phyloP scores from a whole-genome alignment of 2,797 vertebrate genomes.

The Chelonia mydas region DNA sequence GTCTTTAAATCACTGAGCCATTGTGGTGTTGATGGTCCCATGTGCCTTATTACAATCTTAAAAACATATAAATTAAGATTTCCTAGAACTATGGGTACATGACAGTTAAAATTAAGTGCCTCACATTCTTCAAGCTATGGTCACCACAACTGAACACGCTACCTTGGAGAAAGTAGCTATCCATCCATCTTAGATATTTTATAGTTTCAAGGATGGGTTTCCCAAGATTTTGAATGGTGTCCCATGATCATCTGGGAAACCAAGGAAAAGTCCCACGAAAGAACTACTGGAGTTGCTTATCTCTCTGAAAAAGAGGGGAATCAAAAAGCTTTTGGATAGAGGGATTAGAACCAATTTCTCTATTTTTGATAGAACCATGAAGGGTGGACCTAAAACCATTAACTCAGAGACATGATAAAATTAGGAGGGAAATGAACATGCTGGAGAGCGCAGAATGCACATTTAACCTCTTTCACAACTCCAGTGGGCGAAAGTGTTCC shows the following conservation, averaged over 20 bases:
- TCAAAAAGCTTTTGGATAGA: not conserved
- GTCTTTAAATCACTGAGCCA: not conserved
- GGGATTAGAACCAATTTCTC: not conserved
- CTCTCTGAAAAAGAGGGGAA: not conserved
- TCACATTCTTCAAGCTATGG: not conserved
- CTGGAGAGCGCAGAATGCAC: rapidly evolving
- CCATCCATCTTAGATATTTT: not conserved
- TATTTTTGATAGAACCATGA: not conserved
- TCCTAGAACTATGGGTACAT: not conserved
- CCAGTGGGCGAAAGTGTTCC: not conserved
- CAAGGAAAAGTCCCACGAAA: not conserved
- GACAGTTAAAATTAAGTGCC: not conserved
- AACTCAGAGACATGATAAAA: not conserved
- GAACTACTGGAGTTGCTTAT: not conserved
- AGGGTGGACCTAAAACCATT: not conserved
- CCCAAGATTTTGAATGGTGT: not conserved
- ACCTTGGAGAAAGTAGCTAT: not conserved
- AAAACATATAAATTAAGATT: not conserved
- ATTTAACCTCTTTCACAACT: not conserved
- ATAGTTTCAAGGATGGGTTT: not conserved
- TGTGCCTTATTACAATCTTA: not conserved
- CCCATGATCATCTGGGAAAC: not conserved
- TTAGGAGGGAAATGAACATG: not conserved
- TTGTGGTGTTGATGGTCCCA: not conserved
- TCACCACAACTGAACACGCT: not conserved